Evolutionary conservation across 2,888 invertebrate genomes (phyloP).

Genomic region (Cordilura impudica): DNA sequence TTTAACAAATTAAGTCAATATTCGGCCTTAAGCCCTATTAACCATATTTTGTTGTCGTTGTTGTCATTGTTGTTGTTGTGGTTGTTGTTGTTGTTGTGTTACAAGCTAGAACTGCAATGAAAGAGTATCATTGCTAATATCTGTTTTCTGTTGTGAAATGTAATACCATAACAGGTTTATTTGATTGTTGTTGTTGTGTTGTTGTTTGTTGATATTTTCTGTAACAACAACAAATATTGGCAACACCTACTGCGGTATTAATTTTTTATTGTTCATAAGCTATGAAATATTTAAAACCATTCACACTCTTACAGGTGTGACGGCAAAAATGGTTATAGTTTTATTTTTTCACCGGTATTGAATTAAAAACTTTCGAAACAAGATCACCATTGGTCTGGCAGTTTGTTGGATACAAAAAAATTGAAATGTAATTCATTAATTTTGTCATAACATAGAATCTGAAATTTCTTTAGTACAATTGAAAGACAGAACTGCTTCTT

Average conservation of each 20-base stretch:
- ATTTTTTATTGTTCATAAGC: neutral
- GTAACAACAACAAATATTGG: constrained; percentile 38
- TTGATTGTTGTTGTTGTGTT: neutral
- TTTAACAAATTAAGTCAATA: constrained; percentile 59
- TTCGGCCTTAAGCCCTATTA: constrained; percentile 56
- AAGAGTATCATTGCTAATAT: constrained; percentile 10
- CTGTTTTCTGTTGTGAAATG: constrained; percentile 7
- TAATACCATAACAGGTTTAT: constrained; percentile 34
- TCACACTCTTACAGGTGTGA: neutral
- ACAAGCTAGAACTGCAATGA: neutral
- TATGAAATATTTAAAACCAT: neutral
- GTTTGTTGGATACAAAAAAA: too few relatives aligned
- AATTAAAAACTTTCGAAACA: too few relatives aligned
- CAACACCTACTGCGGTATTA: constrained; percentile 46
- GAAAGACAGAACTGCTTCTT: too few relatives aligned
- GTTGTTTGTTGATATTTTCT: neutral
- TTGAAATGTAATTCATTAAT: too few relatives aligned
- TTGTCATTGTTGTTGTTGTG: neutral
- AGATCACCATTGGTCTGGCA: too few relatives aligned
- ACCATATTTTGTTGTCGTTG: constrained; percentile 19
- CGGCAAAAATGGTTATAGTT: neutral
- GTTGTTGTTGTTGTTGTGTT: neutral
- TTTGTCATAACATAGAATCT: too few relatives aligned
- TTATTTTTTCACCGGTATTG: too few relatives aligned
- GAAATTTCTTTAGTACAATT: neutral